Conservation (phyloP, 2,113 vertebrate genomes). For the Salminus brasiliensis region DNA sequence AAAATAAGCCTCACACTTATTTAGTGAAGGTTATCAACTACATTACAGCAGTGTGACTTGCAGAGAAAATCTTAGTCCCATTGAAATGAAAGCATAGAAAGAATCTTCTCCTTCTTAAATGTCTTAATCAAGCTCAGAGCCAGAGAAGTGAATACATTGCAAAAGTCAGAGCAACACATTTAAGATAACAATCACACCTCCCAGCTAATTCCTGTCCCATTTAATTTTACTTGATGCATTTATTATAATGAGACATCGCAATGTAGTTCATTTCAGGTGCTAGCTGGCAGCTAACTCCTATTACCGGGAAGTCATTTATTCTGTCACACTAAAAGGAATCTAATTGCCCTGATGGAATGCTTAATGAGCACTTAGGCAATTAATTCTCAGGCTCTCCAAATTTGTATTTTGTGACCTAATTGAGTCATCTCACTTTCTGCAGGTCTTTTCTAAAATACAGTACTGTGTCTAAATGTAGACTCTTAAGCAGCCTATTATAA, state of each 20-base stretch:
- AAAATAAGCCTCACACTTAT: no score
- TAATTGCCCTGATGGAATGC: constrained; percentile 72
- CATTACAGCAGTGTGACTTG: no score
- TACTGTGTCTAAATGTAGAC: background rate
- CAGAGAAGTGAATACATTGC: constrained; percentile 18
- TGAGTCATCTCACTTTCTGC: constrained; percentile 63
- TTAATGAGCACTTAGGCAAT: constrained; percentile 76
- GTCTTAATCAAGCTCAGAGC: background rate
- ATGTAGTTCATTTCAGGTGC: constrained; percentile 70
- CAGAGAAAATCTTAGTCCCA: no score
- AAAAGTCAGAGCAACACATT: constrained; percentile 21
- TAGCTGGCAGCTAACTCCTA: constrained; percentile 69
- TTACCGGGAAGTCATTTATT: constrained; percentile 74
- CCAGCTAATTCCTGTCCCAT: constrained; percentile 67
- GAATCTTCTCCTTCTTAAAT: background rate
- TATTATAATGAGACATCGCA: constrained; percentile 76
- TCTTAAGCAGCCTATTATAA: constrained; percentile 31
- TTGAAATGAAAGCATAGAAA: no score
- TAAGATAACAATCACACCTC: constrained; percentile 62
- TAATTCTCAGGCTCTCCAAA: constrained; percentile 71
- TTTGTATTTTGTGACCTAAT: constrained; percentile 78
- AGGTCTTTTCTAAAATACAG: constrained; percentile 56
- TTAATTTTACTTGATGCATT: constrained; percentile 70
- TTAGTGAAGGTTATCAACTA: no score
- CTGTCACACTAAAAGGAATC: constrained; percentile 63